Evolutionary conservation across 1,140 invertebrate genomes (phyloP), one percentile per base, ranked within the genome.

Genomic region (Lysiphlebus fabarum): DNA sequence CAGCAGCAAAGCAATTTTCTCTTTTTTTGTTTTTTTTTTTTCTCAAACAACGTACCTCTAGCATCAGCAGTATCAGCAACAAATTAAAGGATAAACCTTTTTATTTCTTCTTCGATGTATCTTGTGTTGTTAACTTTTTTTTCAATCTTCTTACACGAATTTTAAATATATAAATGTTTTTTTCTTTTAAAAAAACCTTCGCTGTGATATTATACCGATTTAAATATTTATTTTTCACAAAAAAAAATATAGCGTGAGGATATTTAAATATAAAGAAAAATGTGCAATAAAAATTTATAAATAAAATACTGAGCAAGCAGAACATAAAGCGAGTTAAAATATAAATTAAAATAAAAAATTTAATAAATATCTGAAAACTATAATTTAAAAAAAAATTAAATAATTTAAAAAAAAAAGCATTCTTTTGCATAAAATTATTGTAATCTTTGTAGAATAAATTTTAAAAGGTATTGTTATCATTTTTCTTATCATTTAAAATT

Each of bases 1-100:
- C 71, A 74, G 69, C 70, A 57, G 65, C 67, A 72, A 78, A 77
- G 75, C 76, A 71, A 50, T 60, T 55, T 51, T 49, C 33, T 58
- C 40, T 53, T 40, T 33, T 49, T 57, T 34, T 34, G 14, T 11
- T 45, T 41, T 48, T 37, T 36, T 36, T 50, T 58, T 62, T 50
- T 56, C 42, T 26, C 64, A 68, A 64, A 71, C 76, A 66, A 79
- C 76, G 70, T 79, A 79, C 77, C 76, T 79, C 74, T 69, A 75
- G 69, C 70, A 51, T 69, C 70, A 72, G 70, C 76, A 68, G 72
- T 70, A 73, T 73, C 69, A 75, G 70, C 74, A 70, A 67, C 67
- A 68, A 75, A 72, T 73, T 75, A 76, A 68, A 71, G 68, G 70
- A 68, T 70, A 56, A 36, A 56, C 55, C 56, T 41, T n/a, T 71